phyloP scores from a whole-genome alignment of 2,888 invertebrate genomes.

The Lutraria lutraria region DNA sequence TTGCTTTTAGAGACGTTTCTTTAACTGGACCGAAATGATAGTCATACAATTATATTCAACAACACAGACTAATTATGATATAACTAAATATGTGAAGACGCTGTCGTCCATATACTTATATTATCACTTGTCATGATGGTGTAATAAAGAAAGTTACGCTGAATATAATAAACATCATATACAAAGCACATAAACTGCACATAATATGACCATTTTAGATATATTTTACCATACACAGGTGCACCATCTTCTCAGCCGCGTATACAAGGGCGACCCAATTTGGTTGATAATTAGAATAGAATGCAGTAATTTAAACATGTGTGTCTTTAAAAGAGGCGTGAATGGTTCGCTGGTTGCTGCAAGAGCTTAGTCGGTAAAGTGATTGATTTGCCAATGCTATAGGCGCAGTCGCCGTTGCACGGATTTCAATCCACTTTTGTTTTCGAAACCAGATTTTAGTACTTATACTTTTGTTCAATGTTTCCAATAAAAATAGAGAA shows the following conservation, averaged over 20 bases:
- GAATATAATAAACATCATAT: not conserved
- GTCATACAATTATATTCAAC: not conserved
- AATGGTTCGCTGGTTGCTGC: no score
- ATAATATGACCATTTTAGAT: not conserved
- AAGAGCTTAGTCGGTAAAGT: no score
- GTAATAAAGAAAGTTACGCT: not conserved
- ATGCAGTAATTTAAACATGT: not conserved
- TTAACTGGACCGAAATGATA: not conserved
- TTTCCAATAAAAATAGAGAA: no score
- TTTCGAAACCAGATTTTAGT: no score
- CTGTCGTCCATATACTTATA: conserved; percentile 5
- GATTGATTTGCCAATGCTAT: no score
- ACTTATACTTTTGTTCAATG: no score
- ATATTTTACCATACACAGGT: not conserved
- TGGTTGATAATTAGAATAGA: not conserved
- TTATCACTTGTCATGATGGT: not conserved
- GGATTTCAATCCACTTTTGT: no score
- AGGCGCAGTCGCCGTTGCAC: no score
- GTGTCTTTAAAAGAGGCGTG: not conserved
- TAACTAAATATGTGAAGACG: not conserved
- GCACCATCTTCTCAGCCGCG: not conserved
- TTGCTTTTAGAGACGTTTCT: not conserved
- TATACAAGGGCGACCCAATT: not conserved
- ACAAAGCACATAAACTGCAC: not conserved
- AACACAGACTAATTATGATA: not conserved